Base-by-base conservation (phyloP, 2,797 vertebrate genomes). In the Orestias chungarensis region DNA sequence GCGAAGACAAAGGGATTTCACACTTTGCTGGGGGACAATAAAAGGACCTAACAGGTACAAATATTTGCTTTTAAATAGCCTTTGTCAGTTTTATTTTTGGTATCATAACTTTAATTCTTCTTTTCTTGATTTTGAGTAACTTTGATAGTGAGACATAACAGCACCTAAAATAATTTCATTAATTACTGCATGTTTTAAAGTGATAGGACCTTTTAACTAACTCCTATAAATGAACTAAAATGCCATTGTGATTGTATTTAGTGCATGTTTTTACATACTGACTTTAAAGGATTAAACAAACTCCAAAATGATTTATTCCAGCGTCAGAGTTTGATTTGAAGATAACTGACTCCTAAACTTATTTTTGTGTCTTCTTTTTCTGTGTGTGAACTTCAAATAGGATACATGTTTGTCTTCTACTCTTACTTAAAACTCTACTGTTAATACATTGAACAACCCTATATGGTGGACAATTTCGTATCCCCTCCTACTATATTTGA, bases 1-100 rank as follows among this genome's bases (percentile, higher is more conserved):
- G 49, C 73, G 61, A 87, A 69, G 52, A 85, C 84, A 78, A 66
- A 86, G 50, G 82, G 86, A 85, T 85, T 78, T 86, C 23, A 70
- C 65, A 68, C 78, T 42, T 70, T 64, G 33, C 66, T 47, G 76
- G 57, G 55, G 80, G 59, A 82, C 79, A 46, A 76, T 9, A 73
- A 77, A 79, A 72, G 38, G 29, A 83, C 76, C 65, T 35, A 55
- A 71, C 73, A 87, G 86, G 89, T 91, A 86, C 11, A 73, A 59
- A n/a, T 12, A 29, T 46, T 47, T 57, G 17, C 0, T 25, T 65
- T n/a, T 14, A 44, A 61, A 20, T 46, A n/a, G 2, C 10, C 42
- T 1, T 61, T 1, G 6, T 66, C 10, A 47, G 25, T 38, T 20
- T 2, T 18, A 23, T 25, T 38, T 25, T 40, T 25, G 15, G 27